Evolutionary conservation across 1,140 invertebrate genomes (phyloP), one percentile per base, ranked within the genome.

Genomic region (Panagrolaimus sp.): DNA sequence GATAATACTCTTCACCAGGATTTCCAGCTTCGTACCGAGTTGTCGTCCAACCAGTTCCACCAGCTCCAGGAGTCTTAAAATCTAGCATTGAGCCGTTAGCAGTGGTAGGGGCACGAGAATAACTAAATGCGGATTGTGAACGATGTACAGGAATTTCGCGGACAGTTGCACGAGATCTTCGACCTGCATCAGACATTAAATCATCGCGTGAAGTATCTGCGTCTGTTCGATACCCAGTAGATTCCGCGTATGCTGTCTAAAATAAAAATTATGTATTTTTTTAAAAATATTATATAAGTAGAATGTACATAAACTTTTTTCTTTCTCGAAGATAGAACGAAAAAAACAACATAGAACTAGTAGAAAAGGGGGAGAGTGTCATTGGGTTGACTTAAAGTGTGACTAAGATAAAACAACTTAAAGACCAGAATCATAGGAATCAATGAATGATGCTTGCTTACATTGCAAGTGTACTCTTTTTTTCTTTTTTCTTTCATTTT

Each of bases 61-160:
- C 42, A 46, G 44, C 66, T 16, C 47, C 65, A 43, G 71, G 46
- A 68, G 70, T 25, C 20, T 23, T 31, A 69, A 67, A 27, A 69
- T 61, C 43, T 48, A 66, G 46, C 66, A 57, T 38, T 67, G 64
- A 27, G n/a, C 69, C 44, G 57, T 43, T 42, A 46, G 31, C 23
- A 4, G 31, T 38, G 46, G 27, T 44, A 3, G 74, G 38, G 38
- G 73, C 62, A 14, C 72, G 75, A 9, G 66, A 78, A 45, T 81
- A 77, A 14, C 78, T 67, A 51, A 65, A 57, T 5, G 78, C 65
- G 13, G 79, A 74, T 7, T 81, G 66, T 62, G 76, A 68, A 43
- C 79, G 79, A 11, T 69, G 70, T 47, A 77, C 74, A 25, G 79
- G 79, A 14, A 81, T 83, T 63, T 81, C 79, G 48, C 79, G 74